Evolutionary conservation across 2,888 invertebrate species (phyloP), one percentile per base, ranked within the genome.

Genomic region (Quadroppia sp.): DNA sequence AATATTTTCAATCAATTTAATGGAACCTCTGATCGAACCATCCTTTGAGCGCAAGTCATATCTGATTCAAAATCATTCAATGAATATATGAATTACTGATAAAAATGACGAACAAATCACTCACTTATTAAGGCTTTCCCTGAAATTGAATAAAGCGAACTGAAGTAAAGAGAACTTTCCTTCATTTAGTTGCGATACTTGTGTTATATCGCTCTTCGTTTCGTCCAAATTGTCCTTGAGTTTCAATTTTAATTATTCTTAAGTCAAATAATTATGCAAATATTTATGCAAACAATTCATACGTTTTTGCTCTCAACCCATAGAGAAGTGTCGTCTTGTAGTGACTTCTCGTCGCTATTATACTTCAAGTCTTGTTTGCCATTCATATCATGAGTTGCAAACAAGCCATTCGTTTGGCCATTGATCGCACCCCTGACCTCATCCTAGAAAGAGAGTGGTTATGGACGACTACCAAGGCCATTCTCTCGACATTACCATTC

Each of bases 111-210:
- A 23, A 40, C 23, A 45, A 45, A 71, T 69, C 80, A 88, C 92
- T 89, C 83, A 95, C 94, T 87, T 88, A 79, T 94, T 94, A 75
- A 90, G 87, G 78, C 89, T 89, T 81, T 95, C 93, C 80, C 95
- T 87, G 87, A 97, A 99, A 83, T 97, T 91, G 80, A 94, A 89
- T 85, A 97, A 90, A 74, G 98, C 98, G 83, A 94, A 99, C 84
- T 98, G 97, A 80, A 98, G 87, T 81, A 98, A 86, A 17, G 97
- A 95, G 83, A 93, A 94, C 83, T 94, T 92, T 75, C 92, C 93
- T 79, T 87, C 87, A 48, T 67, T 71, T 28, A 72, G 28, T 48
- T 50, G 42, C 15, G 72, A 72, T 30, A 61, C 76, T 20, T 77
- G 76, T 74, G 76, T 78, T 28, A 77, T 76, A 36, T 79, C 79